These are phyloP conservation scores for Pangasius mekongensis DNA, from an alignment of 2,797 vertebrate species.

Conservation along the genomic window DNA sequence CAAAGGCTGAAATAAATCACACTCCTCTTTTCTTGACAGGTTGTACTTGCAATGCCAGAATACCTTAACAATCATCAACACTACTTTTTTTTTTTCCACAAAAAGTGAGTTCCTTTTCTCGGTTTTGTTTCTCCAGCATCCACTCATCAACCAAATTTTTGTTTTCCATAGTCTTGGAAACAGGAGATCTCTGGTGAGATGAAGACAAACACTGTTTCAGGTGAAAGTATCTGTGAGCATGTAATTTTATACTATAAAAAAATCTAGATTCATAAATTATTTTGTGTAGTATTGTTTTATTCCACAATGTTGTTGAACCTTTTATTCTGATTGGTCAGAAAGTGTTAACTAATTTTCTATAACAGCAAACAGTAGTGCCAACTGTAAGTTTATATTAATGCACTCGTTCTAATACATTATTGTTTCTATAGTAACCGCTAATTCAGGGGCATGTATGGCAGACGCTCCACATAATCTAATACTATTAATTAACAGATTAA, in stretches of 20 bases:
- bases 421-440: not conserved
- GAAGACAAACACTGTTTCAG: not conserved
- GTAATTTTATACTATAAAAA: not conserved
- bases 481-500: not conserved
- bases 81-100: not conserved
- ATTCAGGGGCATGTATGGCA: not conserved
- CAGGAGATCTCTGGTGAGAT: not conserved
- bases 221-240: not conserved
- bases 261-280: not conserved
- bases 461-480: not conserved
- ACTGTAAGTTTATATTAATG: not conserved
- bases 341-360: not conserved
- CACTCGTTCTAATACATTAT: not conserved
- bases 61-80: not conserved
- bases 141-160: not conserved
- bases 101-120: not conserved
- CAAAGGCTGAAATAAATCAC: slow-evolving; percentile 17
- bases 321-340: not conserved
- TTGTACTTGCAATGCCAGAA: not conserved
- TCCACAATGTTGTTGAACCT: not conserved
- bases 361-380: not conserved
- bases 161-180: not conserved
- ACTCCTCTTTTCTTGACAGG: slow-evolving; percentile 9
- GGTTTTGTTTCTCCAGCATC: not conserved
- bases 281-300: not conserved